These are phyloP conservation scores for Tetramorium simillimum DNA, from an alignment of 1,140 invertebrate genomes.

Conservation along the genomic window DNA sequence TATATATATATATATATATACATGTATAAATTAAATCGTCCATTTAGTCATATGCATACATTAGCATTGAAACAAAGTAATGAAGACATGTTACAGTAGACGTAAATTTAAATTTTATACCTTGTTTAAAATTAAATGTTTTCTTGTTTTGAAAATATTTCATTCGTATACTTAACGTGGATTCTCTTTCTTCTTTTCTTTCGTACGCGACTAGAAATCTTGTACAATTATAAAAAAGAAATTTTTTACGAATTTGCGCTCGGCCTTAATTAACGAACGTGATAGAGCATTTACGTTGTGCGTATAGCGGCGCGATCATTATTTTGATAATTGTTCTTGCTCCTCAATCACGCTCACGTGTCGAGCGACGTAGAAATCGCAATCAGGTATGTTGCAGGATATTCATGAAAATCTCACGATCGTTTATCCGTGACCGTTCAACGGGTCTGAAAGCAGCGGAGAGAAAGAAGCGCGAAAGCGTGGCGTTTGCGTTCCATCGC, in stretches of 20 bases:
- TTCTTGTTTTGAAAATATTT: background rate
- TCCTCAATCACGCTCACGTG: background rate
- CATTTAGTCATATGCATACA: background rate
- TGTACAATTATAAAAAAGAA: background rate
- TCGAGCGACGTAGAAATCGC: background rate
- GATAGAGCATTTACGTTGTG: background rate
- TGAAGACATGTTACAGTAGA: background rate
- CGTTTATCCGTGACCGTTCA: slow-evolving; percentile 6
- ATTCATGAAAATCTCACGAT: background rate
- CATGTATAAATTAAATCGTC: background rate
- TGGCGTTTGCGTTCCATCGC: slow-evolving; percentile 53
- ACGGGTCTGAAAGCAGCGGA: background rate
- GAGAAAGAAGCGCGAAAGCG: slow-evolving; percentile 23
- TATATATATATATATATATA: too few species aligned
- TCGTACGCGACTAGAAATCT: background rate
- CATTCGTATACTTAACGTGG: background rate
- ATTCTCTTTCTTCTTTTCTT: background rate
- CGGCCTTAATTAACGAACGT: background rate
- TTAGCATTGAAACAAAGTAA: background rate
- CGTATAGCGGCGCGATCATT: background rate
- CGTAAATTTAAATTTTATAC: background rate
- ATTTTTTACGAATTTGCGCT: background rate
- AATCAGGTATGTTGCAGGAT: too few species aligned
- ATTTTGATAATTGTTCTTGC: background rate
- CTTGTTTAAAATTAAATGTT: background rate